These are phyloP conservation scores for Tenthredo mesomela DNA, from an alignment of 2,888 invertebrate genomes.

Conservation along the genomic window DNA sequence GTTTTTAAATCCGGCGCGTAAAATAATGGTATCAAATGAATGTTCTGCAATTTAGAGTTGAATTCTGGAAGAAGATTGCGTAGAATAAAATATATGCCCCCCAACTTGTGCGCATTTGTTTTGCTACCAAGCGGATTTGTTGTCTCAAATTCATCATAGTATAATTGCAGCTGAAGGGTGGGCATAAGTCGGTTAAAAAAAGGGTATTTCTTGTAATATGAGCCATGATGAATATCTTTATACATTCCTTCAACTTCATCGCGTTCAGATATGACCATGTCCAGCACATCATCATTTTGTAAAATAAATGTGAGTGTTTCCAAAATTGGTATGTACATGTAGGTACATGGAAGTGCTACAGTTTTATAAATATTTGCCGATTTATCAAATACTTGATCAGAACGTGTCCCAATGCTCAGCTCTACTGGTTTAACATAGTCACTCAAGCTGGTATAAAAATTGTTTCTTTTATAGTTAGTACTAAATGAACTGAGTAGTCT, in stretches of 20 bases:
- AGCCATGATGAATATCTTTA: slow-evolving; percentile 28
- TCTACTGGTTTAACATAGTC: slow-evolving; percentile 54
- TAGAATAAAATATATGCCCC: slow-evolving; percentile 54
- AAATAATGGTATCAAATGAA: slow-evolving; percentile 55
- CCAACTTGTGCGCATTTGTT: slow-evolving; percentile 55
- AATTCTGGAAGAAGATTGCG: slow-evolving; percentile 57
- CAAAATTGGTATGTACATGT: slow-evolving; percentile 53
- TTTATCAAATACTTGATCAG: slow-evolving; percentile 37
- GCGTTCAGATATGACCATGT: too few species aligned
- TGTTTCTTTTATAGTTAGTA: slow-evolving; percentile 34
- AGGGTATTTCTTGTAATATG: slow-evolving; percentile 53
- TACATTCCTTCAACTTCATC: too few species aligned
- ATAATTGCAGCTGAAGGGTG: slow-evolving; percentile 51
- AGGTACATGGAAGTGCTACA: background rate
- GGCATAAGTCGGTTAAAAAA: slow-evolving; percentile 46
- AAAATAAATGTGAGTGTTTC: slow-evolving; percentile 49
- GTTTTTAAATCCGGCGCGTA: slow-evolving; percentile 52
- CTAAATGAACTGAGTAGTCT: slow-evolving; percentile 29
- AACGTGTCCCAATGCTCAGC: slow-evolving; percentile 55
- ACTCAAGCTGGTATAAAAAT: slow-evolving; percentile 15
- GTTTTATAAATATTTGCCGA: background rate
- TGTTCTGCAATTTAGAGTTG: slow-evolving; percentile 56
- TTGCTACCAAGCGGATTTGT: slow-evolving; percentile 58
- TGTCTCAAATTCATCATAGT: slow-evolving; percentile 57
- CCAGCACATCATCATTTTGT: too few species aligned